These are phyloP conservation scores for Eupithecia pulchellata DNA, from an alignment of 2,888 invertebrate genomes.

Conservation along the genomic window DNA sequence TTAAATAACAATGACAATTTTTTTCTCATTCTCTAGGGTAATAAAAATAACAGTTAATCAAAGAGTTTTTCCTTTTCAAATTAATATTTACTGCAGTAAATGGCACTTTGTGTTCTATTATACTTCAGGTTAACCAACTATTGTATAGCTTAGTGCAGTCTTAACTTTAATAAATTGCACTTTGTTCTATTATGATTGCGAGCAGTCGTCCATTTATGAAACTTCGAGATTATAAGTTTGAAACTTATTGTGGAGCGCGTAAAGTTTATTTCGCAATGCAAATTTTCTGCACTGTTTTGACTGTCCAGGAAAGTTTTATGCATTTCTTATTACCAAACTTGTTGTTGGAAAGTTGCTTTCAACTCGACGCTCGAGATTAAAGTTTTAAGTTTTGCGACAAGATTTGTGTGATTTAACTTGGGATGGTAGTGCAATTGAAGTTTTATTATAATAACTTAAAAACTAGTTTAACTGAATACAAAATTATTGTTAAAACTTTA, in stretches of 20 bases:
- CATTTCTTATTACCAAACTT: slow-evolving; percentile 33
- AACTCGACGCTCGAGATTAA: slow-evolving; percentile 19
- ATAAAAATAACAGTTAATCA: not conserved
- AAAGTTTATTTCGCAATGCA: slow-evolving; percentile 33
- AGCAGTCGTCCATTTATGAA: slow-evolving; percentile 18
- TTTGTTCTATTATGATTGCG: slow-evolving; percentile 14
- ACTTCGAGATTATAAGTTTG: slow-evolving; percentile 30
- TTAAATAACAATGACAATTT: too few relatives aligned
- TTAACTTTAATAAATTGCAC: slow-evolving; percentile 9
- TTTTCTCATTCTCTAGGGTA: too few relatives aligned
- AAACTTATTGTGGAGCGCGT: slow-evolving; percentile 30
- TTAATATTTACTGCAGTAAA: not conserved
- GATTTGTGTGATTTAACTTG: slow-evolving; percentile 10
- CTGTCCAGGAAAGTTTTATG: slow-evolving; percentile 31
- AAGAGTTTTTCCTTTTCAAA: not conserved
- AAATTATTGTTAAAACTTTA: not conserved
- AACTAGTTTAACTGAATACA: not conserved
- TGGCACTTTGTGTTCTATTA: slow-evolving; percentile 14
- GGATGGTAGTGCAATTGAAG: not conserved
- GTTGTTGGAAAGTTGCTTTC: slow-evolving; percentile 18
- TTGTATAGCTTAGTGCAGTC: too few relatives aligned
- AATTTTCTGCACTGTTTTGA: slow-evolving; percentile 36
- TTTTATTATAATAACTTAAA: not conserved
- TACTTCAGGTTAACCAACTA: too few relatives aligned
- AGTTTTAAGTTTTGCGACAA: slow-evolving; percentile 10